Conservation (phyloP, 2,113 vertebrate genomes). For the Paramisgurnus dabryanus region DNA sequence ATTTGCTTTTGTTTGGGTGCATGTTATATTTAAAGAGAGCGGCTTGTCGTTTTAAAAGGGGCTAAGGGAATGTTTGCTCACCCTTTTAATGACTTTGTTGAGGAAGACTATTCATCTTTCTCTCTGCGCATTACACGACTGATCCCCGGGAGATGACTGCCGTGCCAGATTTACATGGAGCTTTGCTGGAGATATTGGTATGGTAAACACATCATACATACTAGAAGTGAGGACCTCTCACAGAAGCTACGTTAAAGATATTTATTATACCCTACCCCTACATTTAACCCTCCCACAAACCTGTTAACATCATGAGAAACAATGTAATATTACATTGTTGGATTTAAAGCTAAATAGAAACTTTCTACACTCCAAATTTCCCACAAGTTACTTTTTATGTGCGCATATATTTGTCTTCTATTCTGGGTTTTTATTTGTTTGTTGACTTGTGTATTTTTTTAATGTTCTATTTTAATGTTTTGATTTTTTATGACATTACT, state of each 20-base stretch:
- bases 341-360: too few relatives aligned
- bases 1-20: conserved; percentile 49
- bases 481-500: too few relatives aligned
- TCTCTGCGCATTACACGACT: conserved; percentile 50
- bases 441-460: too few relatives aligned
- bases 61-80: conserved; percentile 67
- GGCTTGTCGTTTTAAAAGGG: conserved; percentile 64
- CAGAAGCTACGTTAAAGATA: not conserved
- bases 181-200: not conserved
- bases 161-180: conserved; percentile 31
- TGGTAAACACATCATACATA: conserved; percentile 14
- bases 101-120: conserved; percentile 67
- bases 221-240: not conserved
- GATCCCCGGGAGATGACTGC: conserved; percentile 53
- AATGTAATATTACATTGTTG: too few relatives aligned
- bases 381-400: too few relatives aligned
- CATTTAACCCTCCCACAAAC: too few relatives aligned
- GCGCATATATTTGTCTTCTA: too few relatives aligned
- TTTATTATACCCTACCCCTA: not conserved
- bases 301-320: too few relatives aligned
- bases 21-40: conserved; percentile 39
- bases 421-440: too few relatives aligned
- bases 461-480: too few relatives aligned
- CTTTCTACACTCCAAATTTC: too few relatives aligned
- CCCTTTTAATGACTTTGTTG: conserved; percentile 65